Conservation (phyloP, 2,113 vertebrate species). For the Xenopus tropicalis region DNA sequence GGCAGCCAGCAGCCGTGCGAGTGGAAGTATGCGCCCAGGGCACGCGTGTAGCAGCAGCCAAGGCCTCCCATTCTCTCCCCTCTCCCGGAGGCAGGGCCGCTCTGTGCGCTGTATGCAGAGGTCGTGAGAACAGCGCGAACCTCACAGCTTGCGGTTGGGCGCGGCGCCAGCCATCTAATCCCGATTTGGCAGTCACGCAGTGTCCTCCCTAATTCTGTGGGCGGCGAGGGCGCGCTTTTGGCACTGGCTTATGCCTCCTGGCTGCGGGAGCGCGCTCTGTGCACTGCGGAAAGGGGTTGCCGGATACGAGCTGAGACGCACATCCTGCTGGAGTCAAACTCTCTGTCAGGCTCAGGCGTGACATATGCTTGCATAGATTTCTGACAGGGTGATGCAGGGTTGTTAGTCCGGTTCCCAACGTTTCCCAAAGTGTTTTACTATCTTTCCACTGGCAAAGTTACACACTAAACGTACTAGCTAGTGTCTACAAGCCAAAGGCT, state of each 20-base stretch:
- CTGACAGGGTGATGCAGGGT: no score
- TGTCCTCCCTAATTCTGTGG: constrained; percentile 52
- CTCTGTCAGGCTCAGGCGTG: no score
- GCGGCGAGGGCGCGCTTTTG: constrained; percentile 59
- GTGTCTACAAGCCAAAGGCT: no score
- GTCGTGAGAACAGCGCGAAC: constrained; percentile 81
- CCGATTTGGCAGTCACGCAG: constrained; percentile 54
- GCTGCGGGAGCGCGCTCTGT: constrained; percentile 54
- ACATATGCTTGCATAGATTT: no score
- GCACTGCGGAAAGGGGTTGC: not conserved
- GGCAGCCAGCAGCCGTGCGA: constrained; percentile 9
- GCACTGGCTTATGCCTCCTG: no score
- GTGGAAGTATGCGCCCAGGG: constrained; percentile 22
- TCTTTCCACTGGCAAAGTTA: no score
- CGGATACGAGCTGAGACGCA: not conserved
- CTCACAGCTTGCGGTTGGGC: constrained; percentile 73
- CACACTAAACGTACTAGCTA: no score
- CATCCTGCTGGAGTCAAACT: no score
- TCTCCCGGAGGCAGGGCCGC: constrained; percentile 21
- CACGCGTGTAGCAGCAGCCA: constrained; percentile 33
- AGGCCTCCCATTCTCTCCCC: constrained; percentile 22
- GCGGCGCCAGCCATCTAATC: constrained; percentile 72
- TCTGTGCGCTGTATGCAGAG: constrained; percentile 52
- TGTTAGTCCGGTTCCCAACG: no score
- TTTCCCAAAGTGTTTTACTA: no score